phyloP scores from a whole-genome alignment of 2,113 vertebrate species.

The Syrrhaptes paradoxus region DNA sequence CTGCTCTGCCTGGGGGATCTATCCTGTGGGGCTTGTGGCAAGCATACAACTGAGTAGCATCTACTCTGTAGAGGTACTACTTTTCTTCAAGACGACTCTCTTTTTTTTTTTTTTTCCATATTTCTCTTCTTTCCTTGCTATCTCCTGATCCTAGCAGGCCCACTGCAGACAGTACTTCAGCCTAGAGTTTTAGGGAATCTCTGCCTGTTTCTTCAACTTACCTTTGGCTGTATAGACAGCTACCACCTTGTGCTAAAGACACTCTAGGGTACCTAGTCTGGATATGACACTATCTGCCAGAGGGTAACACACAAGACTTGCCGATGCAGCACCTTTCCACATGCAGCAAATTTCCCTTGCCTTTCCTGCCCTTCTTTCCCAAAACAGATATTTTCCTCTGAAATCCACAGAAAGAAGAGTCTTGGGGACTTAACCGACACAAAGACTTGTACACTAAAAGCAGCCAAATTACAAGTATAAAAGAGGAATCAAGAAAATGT shows the following conservation, averaged over 20 bases:
- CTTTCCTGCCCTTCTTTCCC: neutral
- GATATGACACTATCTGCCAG: neutral
- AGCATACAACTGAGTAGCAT: neutral
- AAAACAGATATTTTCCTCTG: neutral
- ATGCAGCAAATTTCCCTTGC: neutral
- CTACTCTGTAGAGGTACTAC: neutral
- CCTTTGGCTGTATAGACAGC: neutral
- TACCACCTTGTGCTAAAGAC: neutral
- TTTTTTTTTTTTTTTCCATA: neutral
- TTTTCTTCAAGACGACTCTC: neutral
- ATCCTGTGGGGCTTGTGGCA: neutral
- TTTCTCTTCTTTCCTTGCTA: neutral
- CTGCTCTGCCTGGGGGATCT: neutral
- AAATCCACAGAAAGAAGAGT: neutral
- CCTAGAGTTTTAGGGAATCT: neutral
- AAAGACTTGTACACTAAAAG: neutral
- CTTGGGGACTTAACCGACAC: neutral
- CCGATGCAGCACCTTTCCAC: neutral
- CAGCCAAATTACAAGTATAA: neutral
- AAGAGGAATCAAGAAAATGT: neutral
- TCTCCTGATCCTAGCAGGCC: neutral
- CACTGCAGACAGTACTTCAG: neutral
- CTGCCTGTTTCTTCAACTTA: neutral
- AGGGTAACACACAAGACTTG: neutral
- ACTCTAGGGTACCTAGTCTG: neutral